Evolutionary conservation across 2,113 vertebrate species (phyloP).

Genomic region (Leucosticte australis): DNA sequence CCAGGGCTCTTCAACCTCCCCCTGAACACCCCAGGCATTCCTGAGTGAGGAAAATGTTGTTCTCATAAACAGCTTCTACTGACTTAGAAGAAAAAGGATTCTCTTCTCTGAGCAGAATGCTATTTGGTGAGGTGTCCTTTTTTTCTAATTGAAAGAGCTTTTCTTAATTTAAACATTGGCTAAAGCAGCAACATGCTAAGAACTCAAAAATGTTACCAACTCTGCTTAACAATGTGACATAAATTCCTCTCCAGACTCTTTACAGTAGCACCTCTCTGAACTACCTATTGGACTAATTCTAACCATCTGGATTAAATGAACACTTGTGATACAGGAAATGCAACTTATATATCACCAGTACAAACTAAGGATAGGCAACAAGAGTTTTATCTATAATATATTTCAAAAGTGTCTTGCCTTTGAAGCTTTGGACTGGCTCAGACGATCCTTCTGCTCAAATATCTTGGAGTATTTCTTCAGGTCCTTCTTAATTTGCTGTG

Average conservation of each 20-base stretch:
- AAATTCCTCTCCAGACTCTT: background rate
- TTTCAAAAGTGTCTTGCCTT: conserved; percentile 78
- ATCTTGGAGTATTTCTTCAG: conserved; percentile 99
- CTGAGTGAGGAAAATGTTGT: fast-evolving
- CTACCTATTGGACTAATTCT: background rate
- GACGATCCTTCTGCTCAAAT: conserved; percentile 98
- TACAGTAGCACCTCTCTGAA: background rate
- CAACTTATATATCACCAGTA: background rate
- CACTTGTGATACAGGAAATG: background rate
- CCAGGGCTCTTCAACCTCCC: too few species aligned
- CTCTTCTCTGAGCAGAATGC: background rate
- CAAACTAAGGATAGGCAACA: background rate
- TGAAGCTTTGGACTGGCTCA: conserved; percentile 98
- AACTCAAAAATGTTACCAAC: background rate
- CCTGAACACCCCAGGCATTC: fast-evolving
- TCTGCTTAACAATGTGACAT: background rate
- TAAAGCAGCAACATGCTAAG: background rate
- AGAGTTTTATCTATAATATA: background rate
- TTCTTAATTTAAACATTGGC: background rate
- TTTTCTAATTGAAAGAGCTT: background rate
- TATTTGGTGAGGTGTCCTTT: background rate
- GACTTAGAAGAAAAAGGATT: background rate
- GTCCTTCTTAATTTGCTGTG: conserved; percentile 95
- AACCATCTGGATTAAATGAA: background rate
- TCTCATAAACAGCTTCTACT: background rate